Evolutionary conservation across 2,888 invertebrate genomes (phyloP), one percentile per base, ranked within the genome.

Genomic region (Marasmarcha lunaedactyla): DNA sequence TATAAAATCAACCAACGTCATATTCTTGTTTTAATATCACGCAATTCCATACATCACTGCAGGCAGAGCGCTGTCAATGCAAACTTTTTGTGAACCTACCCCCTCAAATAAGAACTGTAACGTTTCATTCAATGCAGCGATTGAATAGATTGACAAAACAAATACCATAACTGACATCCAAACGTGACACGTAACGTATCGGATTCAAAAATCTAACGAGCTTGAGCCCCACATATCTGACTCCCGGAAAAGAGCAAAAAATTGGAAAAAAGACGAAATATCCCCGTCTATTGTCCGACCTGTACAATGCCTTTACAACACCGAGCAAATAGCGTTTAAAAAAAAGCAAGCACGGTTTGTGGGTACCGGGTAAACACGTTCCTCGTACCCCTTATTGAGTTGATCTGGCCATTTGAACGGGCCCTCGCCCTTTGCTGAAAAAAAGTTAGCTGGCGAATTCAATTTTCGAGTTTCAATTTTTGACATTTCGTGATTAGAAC

Each of bases 401-500:
- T 71, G 78, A 81, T 79, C 81, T 79, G 79, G 76, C 77, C 71
- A 81, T 78, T 78, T 72, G 71, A 66, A 69, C 67, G 65, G 55
- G 60, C 76, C 70, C 71, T 66, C 67, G 67, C 73, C 76, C 71
- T 72, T 74, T 71, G 60, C 53, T 55, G 49, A 54, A 67, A 72
- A 69, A 72, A 71, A 70, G 45, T 53, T 54, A 37, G 64, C 61
- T 63, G 59, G 20, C 60, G 68, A 71, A 78, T 81, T 78, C 74
- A 79, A 81, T 81, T 81, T 78, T 57, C 74, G 14, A 68, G 78
- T 81, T 81, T 81, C 74, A 78, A 81, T 73, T 81, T 81, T 74
- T 83, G 83, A 83, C 83, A 70, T 71, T 66, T 63, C 72, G 65
- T 81, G 83, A 83, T 83, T 83, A 81, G 79, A 77, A 77, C 78